phyloP scores from a whole-genome alignment of 92 coral and sea anemone genomes.

The Ricordea florida region DNA sequence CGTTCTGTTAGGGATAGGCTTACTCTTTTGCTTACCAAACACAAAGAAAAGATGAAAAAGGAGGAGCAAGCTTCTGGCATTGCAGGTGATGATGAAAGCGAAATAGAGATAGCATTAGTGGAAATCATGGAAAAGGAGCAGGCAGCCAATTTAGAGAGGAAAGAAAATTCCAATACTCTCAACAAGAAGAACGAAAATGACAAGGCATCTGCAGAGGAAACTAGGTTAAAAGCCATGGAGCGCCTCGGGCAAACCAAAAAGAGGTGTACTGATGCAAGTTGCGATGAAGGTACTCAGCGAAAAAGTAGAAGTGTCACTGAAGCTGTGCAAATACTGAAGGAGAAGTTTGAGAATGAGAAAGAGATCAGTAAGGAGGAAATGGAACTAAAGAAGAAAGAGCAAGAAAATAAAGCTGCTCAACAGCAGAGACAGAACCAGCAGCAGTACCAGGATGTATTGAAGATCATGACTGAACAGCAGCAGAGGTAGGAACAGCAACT shows the following conservation, averaged over 20 bases:
- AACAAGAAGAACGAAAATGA: conserved; percentile 6
- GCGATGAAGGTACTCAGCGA: neutral
- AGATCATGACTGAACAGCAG: conserved; percentile 9
- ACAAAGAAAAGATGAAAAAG: conserved; percentile 2
- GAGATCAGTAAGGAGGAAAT: conserved; percentile 18
- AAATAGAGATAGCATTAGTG: conserved; percentile 3
- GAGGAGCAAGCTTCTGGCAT: conserved; percentile 17
- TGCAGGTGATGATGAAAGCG: conserved; percentile 18
- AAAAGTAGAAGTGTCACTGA: conserved; percentile 28
- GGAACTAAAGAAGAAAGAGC: conserved; percentile 18
- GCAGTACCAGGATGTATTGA: conserved; percentile 10
- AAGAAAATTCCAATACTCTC: neutral
- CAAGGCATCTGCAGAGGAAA: conserved; percentile 36
- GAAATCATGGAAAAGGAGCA: conserved; percentile 6
- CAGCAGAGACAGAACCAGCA: conserved; percentile 13
- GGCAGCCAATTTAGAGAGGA: conserved; percentile 3
- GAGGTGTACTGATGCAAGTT: conserved; percentile 12
- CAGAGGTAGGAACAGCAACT: conserved; percentile 20
- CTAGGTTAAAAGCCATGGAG: conserved; percentile 28
- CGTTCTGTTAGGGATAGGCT: conserved; percentile 31
- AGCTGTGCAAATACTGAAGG: conserved; percentile 28
- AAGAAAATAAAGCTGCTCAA: conserved; percentile 1
- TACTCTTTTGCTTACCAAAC: neutral
- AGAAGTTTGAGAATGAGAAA: conserved; percentile 13
- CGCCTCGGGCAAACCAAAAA: conserved; percentile 36